phyloP scores from a whole-genome alignment of 2,888 invertebrate species.

The Scaptomyza reducta region DNA sequence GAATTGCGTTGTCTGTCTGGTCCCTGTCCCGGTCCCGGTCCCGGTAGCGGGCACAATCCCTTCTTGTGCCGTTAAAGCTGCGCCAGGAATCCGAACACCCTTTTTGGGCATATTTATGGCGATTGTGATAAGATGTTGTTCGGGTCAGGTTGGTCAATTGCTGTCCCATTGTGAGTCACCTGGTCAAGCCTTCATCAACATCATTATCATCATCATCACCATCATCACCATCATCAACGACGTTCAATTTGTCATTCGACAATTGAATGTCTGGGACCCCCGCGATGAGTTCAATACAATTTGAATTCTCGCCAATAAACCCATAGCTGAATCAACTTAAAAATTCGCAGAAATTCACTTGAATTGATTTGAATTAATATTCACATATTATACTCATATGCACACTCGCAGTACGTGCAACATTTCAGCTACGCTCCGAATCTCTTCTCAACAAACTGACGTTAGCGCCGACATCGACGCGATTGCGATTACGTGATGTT shows the following conservation, averaged over 20 bases:
- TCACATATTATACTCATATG: conserved; percentile 28
- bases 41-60: neutral
- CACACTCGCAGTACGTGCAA: conserved; percentile 58
- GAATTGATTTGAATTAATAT: conserved; percentile 64
- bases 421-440: conserved; percentile 22
- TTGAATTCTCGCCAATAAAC: conserved; percentile 43
- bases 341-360: conserved; percentile 61
- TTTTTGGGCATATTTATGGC: conserved; percentile 60
- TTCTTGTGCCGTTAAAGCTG: conserved; percentile 10
- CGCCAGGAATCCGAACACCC: conserved; percentile 23
- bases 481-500: conserved; percentile 74
- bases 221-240: neutral
- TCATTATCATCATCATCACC: conserved; percentile 8
- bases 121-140: conserved; percentile 65
- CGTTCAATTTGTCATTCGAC: conserved; percentile 52
- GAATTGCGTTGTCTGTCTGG: conserved; percentile 52
- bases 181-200: conserved; percentile 22
- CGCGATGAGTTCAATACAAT: conserved; percentile 34
- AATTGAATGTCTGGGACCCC: conserved; percentile 18
- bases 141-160: conserved; percentile 42
- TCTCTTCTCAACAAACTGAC: conserved; percentile 15
- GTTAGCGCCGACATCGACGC: conserved; percentile 25
- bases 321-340: conserved; percentile 50
- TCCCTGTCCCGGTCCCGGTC: neutral
- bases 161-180: conserved; percentile 60